Conservation (phyloP, 1,140 invertebrate species). For the Scaptodrosophila lebanonensis region DNA sequence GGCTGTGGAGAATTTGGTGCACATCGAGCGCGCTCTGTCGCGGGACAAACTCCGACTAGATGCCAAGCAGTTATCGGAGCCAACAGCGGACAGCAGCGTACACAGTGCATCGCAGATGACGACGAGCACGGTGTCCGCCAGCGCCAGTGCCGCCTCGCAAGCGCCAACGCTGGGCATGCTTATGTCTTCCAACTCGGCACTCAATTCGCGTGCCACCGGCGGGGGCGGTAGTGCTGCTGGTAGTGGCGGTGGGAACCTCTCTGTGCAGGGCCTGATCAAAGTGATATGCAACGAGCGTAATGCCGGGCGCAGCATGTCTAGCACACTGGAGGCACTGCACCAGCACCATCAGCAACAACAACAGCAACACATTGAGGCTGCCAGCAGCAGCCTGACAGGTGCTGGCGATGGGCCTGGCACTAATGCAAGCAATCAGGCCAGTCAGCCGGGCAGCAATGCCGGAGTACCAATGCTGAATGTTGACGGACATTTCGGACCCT, state of each 20-base stretch:
- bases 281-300: conserved; percentile 57
- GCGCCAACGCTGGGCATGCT: conserved; percentile 39
- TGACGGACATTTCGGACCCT: conserved; percentile 62
- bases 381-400: conserved; percentile 14
- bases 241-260: conserved; percentile 33
- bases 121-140: conserved; percentile 3
- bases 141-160: conserved; percentile 4
- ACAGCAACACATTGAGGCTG: conserved; percentile 12
- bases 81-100: conserved; percentile 45
- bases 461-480: conserved; percentile 59
- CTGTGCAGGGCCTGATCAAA: conserved; percentile 61
- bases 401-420: background rate
- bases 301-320: conserved; percentile 22
- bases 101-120: conserved; percentile 10
- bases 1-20: conserved; percentile 50
- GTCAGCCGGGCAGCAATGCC: conserved; percentile 27
- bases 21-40: conserved; percentile 48
- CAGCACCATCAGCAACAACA: conserved; percentile 24
- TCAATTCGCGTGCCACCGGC: background rate
- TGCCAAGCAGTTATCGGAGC: conserved; percentile 60
- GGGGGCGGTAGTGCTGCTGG: no score
- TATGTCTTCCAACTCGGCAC: conserved; percentile 20
- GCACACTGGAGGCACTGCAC: conserved; percentile 42
- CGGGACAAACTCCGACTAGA: conserved; percentile 53
- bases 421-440: conserved; percentile 26